Conservation (phyloP, 2,113 vertebrate genomes). For the Psittacula cyanocephala region DNA sequence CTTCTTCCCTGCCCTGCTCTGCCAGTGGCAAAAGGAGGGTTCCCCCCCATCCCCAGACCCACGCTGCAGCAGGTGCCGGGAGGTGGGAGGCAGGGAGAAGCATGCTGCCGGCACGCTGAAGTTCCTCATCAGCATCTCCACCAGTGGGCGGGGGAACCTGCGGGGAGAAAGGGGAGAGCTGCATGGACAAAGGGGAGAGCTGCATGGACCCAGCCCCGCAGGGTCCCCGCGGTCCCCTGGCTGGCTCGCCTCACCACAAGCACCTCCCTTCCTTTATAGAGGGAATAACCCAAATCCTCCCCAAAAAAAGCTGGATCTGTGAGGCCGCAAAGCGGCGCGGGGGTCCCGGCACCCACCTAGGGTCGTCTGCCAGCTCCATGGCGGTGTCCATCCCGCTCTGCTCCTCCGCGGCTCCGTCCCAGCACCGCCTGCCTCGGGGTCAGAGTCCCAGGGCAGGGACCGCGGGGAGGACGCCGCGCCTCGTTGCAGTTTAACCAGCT, state of each 20-base stretch:
- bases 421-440: neutral
- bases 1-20: neutral
- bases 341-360: neutral
- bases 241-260: neutral
- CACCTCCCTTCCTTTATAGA: neutral
- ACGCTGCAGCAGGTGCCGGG: constrained; percentile 72
- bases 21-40: accelerated
- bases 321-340: accelerated
- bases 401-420: neutral
- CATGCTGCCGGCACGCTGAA: constrained; percentile 70
- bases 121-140: constrained; percentile 71
- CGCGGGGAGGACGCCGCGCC: neutral
- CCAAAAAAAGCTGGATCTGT: neutral
- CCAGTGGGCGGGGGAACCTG: constrained; percentile 66
- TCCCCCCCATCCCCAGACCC: neutral
- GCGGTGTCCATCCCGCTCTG: constrained; percentile 15
- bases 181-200: accelerated
- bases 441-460: constrained; percentile 60
- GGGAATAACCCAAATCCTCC: neutral
- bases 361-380: constrained; percentile 35
- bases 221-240: neutral
- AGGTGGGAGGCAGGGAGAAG: constrained; percentile 70
- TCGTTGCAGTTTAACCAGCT: constrained; percentile 3
- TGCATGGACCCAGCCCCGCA: accelerated
- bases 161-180: neutral